Evolutionary conservation across 2,113 vertebrate genomes (phyloP).

Genomic region (Raja brachyura): DNA sequence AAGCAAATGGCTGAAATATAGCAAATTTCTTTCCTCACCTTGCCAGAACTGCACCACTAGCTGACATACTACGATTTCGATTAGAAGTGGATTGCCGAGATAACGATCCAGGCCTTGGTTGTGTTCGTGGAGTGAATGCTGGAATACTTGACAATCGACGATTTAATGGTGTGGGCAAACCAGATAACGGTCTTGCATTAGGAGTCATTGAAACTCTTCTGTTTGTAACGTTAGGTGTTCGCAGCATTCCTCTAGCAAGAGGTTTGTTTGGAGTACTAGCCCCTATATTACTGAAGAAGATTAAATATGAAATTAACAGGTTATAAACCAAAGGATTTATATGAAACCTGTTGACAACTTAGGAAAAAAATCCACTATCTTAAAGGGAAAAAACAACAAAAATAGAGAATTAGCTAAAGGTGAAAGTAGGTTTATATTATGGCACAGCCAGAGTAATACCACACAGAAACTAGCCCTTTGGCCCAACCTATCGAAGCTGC

Average conservation of each 20-base stretch:
- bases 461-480: too few species aligned
- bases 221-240: conserved; percentile 46
- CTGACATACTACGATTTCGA: conserved; percentile 42
- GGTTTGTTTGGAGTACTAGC: conserved; percentile 48
- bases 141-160: conserved; percentile 56
- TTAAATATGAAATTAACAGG: conserved; percentile 4
- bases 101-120: conserved; percentile 41
- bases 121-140: conserved; percentile 50
- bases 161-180: conserved; percentile 65
- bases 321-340: not conserved
- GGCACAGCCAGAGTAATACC: too few species aligned
- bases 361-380: not conserved
- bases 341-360: not conserved
- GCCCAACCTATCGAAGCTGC: too few species aligned
- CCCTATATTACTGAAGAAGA: conserved; percentile 49
- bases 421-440: too few species aligned
- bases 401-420: not conserved
- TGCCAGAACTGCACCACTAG: conserved; percentile 39
- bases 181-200: conserved; percentile 53
- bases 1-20: not conserved
- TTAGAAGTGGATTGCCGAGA: not conserved
- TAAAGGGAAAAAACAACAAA: not conserved
- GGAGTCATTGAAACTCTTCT: conserved; percentile 46
- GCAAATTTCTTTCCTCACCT: conserved; percentile 55
- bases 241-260: conserved; percentile 38